Base-by-base conservation (phyloP, 2,113 vertebrate species). In the Girardinichthys multiradiatus region DNA sequence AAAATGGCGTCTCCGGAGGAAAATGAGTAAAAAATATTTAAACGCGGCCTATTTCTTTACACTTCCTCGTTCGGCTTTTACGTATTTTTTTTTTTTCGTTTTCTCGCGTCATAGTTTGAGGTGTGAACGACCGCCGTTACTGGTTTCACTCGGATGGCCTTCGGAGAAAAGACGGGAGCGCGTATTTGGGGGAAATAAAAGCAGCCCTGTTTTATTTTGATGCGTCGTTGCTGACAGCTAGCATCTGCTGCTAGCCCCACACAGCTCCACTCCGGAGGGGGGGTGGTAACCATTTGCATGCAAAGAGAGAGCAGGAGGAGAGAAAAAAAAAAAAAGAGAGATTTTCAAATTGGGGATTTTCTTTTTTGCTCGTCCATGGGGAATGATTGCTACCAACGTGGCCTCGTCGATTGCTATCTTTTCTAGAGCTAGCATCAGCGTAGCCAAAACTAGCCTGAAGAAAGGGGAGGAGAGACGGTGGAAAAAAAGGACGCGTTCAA, bases 1-100 rank as follows among this genome's bases (percentile, higher is more conserved):
- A 95, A 95, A 85, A 95, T 95, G 94, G 94, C 94, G 94, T 94
- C 94, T 92, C 87, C 88, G 83, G 86, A 89, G 90, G 92, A 94
- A 94, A 94, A 94, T 93, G 87, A 89, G 89, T 92, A 91, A 93
- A 93, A 91, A 90, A 90, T 90, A 92, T 89, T 88, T 87, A 92
- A 90, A 77, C 85, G 82, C 90, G 92, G 93, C 93, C 91, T 91
- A 68, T 67, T 86, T 86, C 85, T 74, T 62, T 30, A 68, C 70
- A 65, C 80, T 82, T 81, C 66, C 82, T 86, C 71, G 67, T 68
- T 84, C 68, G 39, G 26, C 62, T 70, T 81, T 61, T 29, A 2
- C 4, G 2, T 42, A 4, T 59, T 28, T 73, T 68, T 64, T 57
- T 57, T 54, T 72, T 68, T 66, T 58, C 28, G 28, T 1, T 57